Evolutionary conservation across 2,888 invertebrate genomes (phyloP).

Genomic region (Dryomyza anilis): DNA sequence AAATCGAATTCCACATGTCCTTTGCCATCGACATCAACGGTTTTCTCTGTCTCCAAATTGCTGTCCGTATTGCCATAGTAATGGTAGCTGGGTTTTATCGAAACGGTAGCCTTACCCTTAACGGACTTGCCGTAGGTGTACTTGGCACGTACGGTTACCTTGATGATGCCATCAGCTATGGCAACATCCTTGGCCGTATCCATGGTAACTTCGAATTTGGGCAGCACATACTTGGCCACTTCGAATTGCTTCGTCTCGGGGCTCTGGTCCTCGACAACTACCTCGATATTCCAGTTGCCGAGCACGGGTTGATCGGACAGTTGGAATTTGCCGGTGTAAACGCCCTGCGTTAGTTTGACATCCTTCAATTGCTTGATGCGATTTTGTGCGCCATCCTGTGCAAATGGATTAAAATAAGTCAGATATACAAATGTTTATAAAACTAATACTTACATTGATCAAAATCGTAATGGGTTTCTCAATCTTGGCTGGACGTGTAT

Average conservation of each 20-base stretch:
- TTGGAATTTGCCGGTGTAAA: conserved; percentile 76
- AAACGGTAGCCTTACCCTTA: conserved; percentile 80
- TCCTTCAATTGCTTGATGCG: conserved; percentile 81
- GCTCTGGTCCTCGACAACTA: conserved; percentile 62
- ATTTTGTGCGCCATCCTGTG: conserved; percentile 76
- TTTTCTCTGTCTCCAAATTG: conserved; percentile 74
- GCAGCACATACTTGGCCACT: conserved; percentile 88
- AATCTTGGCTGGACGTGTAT: conserved; percentile 68
- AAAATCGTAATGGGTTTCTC: conserved; percentile 48
- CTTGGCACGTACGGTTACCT: conserved; percentile 42
- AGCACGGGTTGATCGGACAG: conserved; percentile 83
- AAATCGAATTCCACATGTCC: conserved; percentile 78
- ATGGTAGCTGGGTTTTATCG: conserved; percentile 64
- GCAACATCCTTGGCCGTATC: conserved; percentile 82
- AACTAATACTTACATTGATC: conserved; percentile 40
- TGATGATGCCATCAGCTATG: conserved; percentile 78
- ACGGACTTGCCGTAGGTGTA: conserved; percentile 86
- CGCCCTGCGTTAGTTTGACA: conserved; percentile 72
- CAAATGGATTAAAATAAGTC: not conserved
- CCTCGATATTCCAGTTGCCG: conserved; percentile 86
- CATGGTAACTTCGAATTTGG: conserved; percentile 89
- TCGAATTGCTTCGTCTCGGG: conserved; percentile 57
- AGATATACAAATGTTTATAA: not conserved
- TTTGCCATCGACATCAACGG: conserved; percentile 69
- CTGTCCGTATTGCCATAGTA: conserved; percentile 23